Conservation (phyloP, 2,888 invertebrate species). For the Catotricha subobsoleta region DNA sequence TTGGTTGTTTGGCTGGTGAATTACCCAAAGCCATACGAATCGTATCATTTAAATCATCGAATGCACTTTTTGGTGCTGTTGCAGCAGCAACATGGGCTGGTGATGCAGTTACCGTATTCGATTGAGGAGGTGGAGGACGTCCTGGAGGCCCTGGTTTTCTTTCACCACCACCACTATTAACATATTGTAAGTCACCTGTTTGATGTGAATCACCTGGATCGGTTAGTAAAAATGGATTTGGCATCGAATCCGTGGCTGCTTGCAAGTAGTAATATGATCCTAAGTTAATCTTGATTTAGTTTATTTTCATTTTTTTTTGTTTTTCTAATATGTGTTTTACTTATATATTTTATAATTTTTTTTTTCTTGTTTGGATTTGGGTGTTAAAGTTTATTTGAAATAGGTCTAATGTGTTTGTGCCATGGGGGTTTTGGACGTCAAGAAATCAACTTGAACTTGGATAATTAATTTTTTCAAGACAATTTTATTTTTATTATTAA, state of each 20-base stretch:
- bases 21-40: conserved; percentile 50
- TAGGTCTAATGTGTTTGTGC: too few species aligned
- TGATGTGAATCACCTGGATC: conserved; percentile 10
- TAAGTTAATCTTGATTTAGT: conserved; percentile 8
- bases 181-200: conserved; percentile 6
- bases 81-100: conserved; percentile 14
- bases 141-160: conserved; percentile 19
- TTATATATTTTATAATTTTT: not conserved
- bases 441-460: too few species aligned
- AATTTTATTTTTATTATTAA: too few species aligned
- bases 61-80: conserved; percentile 38
- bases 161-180: conserved; percentile 8
- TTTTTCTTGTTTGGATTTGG: too few species aligned
- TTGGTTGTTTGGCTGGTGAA: conserved; percentile 10
- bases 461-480: too few species aligned
- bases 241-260: conserved; percentile 18
- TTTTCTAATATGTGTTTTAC: not conserved
- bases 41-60: conserved; percentile 49
- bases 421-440: too few species aligned
- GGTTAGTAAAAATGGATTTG: conserved; percentile 27
- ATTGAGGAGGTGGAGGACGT: conserved; percentile 30
- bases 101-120: conserved; percentile 11
- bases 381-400: too few species aligned
- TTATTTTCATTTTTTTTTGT: not conserved
- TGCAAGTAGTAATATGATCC: conserved; percentile 11